Evolutionary conservation across 1,140 invertebrate species (phyloP), one percentile per base, ranked within the genome.

Genomic region (Brachystomella parvula): DNA sequence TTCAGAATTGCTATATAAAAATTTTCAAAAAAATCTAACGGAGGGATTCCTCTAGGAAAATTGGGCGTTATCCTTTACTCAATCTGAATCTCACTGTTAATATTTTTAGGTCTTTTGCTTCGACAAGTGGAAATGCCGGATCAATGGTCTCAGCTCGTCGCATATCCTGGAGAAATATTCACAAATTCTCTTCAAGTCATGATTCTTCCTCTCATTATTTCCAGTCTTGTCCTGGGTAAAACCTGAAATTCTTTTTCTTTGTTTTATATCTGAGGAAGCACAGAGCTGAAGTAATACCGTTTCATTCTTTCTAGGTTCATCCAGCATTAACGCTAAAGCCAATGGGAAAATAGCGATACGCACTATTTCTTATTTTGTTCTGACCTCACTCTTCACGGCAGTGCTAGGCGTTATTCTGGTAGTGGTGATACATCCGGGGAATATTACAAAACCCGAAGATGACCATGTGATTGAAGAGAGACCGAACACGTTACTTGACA

Each of bases 141-240:
- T 29, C 53, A 26, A 21, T 83, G 85, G 17, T 84, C 92, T 12
- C 84, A 89, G 79, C 80, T 94, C 68, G 87, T 96, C 67, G 89
- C 89, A 1, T 94, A 94, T 79, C 91, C 90, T n/a, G 90, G 91
- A 60, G 91, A 94, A 75, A 80, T 94, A 9, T 93, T 94, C 76
- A 92, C 93, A 87, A 84, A 91, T 73, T 80, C 91, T 31, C 78
- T 92, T 9, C 92, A 94, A 77, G 80, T 93, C 64, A 89, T 93
- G 86, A 92, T 94, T 74, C 78, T 94, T 64, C 91, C 90, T 17
- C 78, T 94, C 70, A 88, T 94, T 64, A 90, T 95, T 67, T 89
- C 91, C 49, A 92, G 90, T 74, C 79, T 94, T n/a, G 89, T 94
- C 74, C 85, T 89, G 73, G 86, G 85, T 83, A 79, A 79, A 77